phyloP scores from a whole-genome alignment of 2,888 invertebrate genomes.

The Yponomeuta cagnagella region DNA sequence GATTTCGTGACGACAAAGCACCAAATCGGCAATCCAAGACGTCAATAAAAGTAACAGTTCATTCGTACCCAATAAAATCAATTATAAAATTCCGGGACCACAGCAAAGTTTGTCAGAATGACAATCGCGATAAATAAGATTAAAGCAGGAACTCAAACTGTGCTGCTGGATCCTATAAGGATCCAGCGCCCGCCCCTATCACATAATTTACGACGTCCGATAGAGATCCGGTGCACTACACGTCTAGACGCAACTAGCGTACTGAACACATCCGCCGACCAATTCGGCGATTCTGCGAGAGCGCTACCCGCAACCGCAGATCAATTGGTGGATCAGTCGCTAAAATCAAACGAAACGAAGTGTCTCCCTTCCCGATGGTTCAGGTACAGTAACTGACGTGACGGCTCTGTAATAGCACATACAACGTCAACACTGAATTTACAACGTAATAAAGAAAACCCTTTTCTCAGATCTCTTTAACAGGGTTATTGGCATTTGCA shows the following conservation, averaged over 20 bases:
- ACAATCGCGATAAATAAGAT: slow-evolving; percentile 4
- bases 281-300: slow-evolving; percentile 24
- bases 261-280: slow-evolving; percentile 58
- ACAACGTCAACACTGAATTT: background rate
- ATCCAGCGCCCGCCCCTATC: slow-evolving; percentile 43
- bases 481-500: no score
- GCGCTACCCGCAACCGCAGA: background rate
- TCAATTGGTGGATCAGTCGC: slow-evolving; percentile 7
- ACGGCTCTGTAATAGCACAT: background rate
- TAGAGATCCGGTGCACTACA: slow-evolving; percentile 53
- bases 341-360: background rate
- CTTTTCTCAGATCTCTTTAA: no score
- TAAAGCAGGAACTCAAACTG: slow-evolving; percentile 34
- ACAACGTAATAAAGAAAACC: background rate
- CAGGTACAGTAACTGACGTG: background rate
- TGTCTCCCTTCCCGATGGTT: slow-evolving; percentile 15
- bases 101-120: background rate
- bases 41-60: background rate
- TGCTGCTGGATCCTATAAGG: slow-evolving; percentile 41
- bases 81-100: background rate
- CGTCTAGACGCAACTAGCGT: slow-evolving; percentile 67
- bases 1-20: background rate
- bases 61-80: background rate
- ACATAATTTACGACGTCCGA: slow-evolving; percentile 67
- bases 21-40: background rate